These are phyloP conservation scores for Stictonetta naevosa DNA, from an alignment of 2,113 vertebrate genomes.

Conservation along the genomic window DNA sequence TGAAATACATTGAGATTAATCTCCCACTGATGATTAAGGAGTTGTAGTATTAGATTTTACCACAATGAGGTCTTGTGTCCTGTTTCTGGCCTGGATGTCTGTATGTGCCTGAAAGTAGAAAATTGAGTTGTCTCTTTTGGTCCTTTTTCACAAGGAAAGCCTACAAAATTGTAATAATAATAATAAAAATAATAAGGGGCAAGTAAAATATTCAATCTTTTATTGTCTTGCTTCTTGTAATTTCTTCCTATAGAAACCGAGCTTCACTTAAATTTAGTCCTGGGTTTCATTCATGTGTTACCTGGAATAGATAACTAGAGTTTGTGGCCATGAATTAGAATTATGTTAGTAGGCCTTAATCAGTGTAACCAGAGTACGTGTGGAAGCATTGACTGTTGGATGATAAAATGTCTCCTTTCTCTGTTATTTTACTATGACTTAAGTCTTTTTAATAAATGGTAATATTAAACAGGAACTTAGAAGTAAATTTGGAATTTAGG, in stretches of 20 bases:
- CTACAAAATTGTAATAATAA: neutral
- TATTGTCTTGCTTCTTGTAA: neutral
- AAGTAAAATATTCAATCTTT: neutral
- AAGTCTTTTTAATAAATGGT: constrained; percentile 1
- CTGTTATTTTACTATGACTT: constrained; percentile 21
- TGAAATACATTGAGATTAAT: neutral
- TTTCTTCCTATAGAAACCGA: neutral
- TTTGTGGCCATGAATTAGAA: neutral
- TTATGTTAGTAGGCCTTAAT: neutral
- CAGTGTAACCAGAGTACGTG: neutral
- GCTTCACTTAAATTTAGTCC: neutral
- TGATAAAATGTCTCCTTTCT: neutral
- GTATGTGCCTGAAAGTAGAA: neutral
- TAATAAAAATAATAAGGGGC: too few species aligned
- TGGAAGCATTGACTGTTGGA: constrained; percentile 14
- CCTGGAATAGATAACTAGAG: neutral
- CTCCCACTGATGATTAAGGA: neutral
- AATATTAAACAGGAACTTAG: neutral
- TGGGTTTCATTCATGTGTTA: neutral
- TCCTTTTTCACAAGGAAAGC: neutral
- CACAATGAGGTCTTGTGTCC: neutral
- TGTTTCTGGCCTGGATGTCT: neutral
- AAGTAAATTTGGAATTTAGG: neutral
- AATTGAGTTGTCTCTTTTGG: neutral
- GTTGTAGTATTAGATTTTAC: neutral